Conservation (phyloP, 2,797 vertebrate species). For the Ctenochaetus hawaiiensis region DNA sequence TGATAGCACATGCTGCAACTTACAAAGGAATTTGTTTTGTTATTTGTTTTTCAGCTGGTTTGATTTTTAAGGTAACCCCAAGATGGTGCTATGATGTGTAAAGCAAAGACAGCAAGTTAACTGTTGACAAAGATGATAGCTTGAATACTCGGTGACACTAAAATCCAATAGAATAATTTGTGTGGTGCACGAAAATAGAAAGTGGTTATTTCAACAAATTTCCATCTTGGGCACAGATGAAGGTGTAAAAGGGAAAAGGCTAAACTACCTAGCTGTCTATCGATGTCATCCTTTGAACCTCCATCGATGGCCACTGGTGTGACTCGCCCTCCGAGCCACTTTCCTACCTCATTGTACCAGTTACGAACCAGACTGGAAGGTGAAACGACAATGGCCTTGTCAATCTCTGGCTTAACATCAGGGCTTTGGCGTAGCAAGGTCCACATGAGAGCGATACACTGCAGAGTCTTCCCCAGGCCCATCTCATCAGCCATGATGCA, state of each 20-base stretch:
- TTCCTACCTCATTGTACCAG: constrained; percentile 97
- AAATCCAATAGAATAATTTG: neutral
- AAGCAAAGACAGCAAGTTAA: no score
- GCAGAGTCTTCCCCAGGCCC: constrained; percentile 97
- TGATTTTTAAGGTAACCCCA: no score
- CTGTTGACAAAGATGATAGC: no score
- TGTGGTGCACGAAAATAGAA: neutral
- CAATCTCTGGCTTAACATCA: constrained; percentile 92
- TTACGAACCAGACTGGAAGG: constrained; percentile 97
- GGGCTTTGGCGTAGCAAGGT: constrained; percentile 95
- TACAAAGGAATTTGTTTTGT: no score
- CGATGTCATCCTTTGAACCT: constrained; percentile 94
- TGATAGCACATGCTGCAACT: no score
- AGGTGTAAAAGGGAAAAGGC: neutral
- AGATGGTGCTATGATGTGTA: no score
- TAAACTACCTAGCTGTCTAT: constrained; percentile 88
- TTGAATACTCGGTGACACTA: neutral
- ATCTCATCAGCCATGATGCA: constrained; percentile 99
- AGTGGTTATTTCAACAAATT: no score
- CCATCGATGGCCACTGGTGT: constrained; percentile 95
- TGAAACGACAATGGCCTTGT: constrained; percentile 95
- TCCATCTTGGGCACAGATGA: no score
- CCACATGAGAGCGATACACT: constrained; percentile 96
- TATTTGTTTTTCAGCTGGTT: no score
- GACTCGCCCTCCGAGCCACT: constrained; percentile 94